Evolutionary conservation across 2,797 vertebrate species (phyloP), one percentile per base, ranked within the genome.

Genomic region (Sebastes melanostomus): DNA sequence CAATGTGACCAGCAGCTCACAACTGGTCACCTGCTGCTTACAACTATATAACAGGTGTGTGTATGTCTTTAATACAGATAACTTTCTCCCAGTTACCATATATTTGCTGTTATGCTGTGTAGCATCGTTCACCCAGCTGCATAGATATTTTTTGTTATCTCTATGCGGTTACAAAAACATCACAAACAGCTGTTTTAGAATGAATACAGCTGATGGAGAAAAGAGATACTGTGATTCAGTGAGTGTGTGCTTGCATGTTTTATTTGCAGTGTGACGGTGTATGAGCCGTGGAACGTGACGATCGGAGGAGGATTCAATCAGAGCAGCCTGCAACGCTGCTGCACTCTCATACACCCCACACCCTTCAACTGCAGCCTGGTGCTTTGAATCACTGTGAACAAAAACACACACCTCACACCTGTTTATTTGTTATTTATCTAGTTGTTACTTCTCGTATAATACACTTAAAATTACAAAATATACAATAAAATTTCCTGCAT

Each of bases 1-100:
- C 56, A 80, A 80, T 2, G 79, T 90, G 68, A 79, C 20, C 75
- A 95, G 89, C 70, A 93, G 79, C 83, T 90, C 94, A 24, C 46
- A 93, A 11, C 58, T 96, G 12, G 2, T 92, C 58, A 66, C 87
- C 78, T 98, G 97, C 87, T 97, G 97, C 88, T 77, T 71, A n/a
- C 79, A 89, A 20, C 87, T 94, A 2, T 93, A 91, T 16, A 36
- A 80, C 77, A 93, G 89, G 91, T 94, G 29, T 66, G 80, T 77
- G 20, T 60, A 20, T 72, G 12, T 59, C 5, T 38, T 2, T 69
- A 54, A 66, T 34, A 32, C 18, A 30, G 16, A 60, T 20, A 55
- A 60, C 36, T 65, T 8, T 36, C 29, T 34, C n/a, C 34, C 14
- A 58, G 3, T 56, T 24, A 13, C 1, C 34, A 38, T 18, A 60